phyloP scores from a whole-genome alignment of 1,140 invertebrate genomes.

The Calephelis nemesis region DNA sequence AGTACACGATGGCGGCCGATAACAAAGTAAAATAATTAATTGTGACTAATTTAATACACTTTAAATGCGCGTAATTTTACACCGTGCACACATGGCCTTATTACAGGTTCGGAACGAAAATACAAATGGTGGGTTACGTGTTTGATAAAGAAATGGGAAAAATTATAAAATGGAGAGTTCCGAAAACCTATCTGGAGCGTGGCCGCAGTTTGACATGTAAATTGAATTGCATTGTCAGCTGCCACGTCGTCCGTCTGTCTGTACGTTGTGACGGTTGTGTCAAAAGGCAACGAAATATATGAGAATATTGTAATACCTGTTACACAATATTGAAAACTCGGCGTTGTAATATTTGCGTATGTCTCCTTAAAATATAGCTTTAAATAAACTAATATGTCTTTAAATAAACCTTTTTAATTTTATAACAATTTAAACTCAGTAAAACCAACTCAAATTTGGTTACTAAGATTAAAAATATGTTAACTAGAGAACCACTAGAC shows the following conservation, averaged over 20 bases:
- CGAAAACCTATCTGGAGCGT: conserved; percentile 52
- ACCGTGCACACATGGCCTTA: conserved; percentile 20
- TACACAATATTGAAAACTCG: too few species aligned
- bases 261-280: conserved; percentile 14
- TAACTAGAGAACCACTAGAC: too few species aligned
- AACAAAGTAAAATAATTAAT: conserved; percentile 62
- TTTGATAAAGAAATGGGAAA: conserved; percentile 26
- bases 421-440: too few species aligned
- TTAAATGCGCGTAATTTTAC: conserved; percentile 35
- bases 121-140: conserved; percentile 21
- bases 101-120: conserved; percentile 26
- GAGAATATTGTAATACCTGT: not conserved
- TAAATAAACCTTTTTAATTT: too few species aligned
- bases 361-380: too few species aligned
- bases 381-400: too few species aligned
- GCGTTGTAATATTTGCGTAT: too few species aligned
- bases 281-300: conserved; percentile 10
- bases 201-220: conserved; percentile 47
- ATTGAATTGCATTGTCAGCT: conserved; percentile 59
- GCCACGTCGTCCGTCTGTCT: conserved; percentile 33
- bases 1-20: conserved; percentile 58
- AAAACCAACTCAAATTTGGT: too few species aligned
- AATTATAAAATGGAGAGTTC: conserved; percentile 41
- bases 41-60: conserved; percentile 58
- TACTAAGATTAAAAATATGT: too few species aligned